A percentile compares a stretch with the other conserved stretches of the same genome.
Conservation (phyloP, 2,888 invertebrate species). For the Synergus gifuensis region DNA sequence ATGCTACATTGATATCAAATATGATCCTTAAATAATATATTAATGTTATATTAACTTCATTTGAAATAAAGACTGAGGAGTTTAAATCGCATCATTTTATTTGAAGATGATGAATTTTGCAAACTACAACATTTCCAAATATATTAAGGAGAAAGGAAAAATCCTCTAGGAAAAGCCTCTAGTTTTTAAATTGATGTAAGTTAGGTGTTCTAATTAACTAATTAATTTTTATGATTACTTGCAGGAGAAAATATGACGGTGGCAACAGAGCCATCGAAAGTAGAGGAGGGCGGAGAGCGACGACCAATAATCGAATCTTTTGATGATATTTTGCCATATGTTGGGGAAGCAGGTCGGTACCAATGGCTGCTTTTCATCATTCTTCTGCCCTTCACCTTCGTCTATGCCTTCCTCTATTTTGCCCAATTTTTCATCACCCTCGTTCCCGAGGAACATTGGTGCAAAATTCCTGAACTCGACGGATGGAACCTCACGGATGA, state of each 20-base stretch:
- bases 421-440: constrained; percentile 75
- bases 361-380: constrained; percentile 74
- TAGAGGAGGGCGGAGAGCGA: constrained; percentile 67
- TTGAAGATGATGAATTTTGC: too few relatives aligned
- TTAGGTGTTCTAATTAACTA: neutral
- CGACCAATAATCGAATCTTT: constrained; percentile 70
- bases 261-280: constrained; percentile 66
- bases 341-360: constrained; percentile 75
- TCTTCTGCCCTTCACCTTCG: constrained; percentile 74
- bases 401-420: constrained; percentile 75
- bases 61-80: too few relatives aligned
- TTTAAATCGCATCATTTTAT: too few relatives aligned
- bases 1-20: too few relatives aligned
- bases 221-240: constrained; percentile 32
- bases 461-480: constrained; percentile 70
- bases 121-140: too few relatives aligned
- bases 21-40: too few relatives aligned
- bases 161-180: too few relatives aligned
- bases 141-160: too few relatives aligned
- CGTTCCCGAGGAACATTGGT: constrained; percentile 74
- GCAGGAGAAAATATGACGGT: constrained; percentile 69
- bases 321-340: constrained; percentile 74
- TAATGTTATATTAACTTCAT: too few relatives aligned
- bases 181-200: too few relatives aligned
- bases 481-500: constrained; percentile 69